Evolutionary conservation across 2,888 invertebrate species (phyloP).

Genomic region (Dasysyrphus tricinctus): DNA sequence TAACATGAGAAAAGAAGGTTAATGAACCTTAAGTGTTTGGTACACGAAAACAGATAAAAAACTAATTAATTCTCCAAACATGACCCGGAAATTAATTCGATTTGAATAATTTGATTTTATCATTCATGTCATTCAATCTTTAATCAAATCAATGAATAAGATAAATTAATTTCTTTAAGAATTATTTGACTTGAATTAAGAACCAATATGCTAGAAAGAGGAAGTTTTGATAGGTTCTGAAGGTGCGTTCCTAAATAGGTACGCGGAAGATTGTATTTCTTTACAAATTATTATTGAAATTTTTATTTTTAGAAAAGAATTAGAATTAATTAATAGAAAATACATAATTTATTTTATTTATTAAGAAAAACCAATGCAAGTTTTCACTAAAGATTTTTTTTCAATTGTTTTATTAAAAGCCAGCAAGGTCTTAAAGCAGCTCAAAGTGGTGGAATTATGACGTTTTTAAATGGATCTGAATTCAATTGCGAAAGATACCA

Average conservation of each 20-base stretch:
- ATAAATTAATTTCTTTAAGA: conserved; percentile 7
- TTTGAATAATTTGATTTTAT: conserved; percentile 10
- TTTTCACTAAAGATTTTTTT: no score
- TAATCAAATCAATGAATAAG: conserved; percentile 1
- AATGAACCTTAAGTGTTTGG: conserved; percentile 15
- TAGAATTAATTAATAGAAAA: neutral
- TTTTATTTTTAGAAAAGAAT: neutral
- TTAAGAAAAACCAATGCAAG: no score
- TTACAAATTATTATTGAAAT: neutral
- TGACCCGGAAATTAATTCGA: conserved; percentile 16
- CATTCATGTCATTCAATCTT: neutral
- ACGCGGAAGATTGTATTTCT: neutral
- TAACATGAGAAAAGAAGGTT: neutral
- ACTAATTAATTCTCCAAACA: conserved; percentile 4
- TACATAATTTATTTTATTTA: neutral
- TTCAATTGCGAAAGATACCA: no score
- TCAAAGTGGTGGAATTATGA: no score
- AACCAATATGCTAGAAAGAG: neutral
- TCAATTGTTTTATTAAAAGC: no score
- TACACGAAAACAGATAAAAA: neutral
- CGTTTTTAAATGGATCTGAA: no score
- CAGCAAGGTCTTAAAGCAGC: no score
- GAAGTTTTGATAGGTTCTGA: neutral
- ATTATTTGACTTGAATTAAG: neutral
- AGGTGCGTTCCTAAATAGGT: neutral